phyloP scores from a whole-genome alignment of 2,797 vertebrate genomes.

The Tenualosa ilisha region DNA sequence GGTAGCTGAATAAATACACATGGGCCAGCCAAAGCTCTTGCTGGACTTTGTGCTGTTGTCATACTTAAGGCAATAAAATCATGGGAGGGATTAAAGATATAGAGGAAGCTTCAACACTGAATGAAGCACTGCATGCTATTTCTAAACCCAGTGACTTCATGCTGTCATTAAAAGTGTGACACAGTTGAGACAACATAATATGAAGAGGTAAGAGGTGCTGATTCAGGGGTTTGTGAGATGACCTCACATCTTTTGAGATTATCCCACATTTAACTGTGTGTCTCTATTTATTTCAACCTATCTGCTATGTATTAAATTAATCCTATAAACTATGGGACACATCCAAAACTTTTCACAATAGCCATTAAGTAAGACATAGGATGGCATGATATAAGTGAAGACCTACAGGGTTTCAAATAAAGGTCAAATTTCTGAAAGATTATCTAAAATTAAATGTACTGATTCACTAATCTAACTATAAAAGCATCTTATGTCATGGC shows the following conservation, averaged over 20 bases:
- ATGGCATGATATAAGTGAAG: no score
- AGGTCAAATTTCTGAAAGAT: no score
- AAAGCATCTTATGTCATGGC: no score
- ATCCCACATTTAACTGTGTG: no score
- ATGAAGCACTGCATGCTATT: background rate
- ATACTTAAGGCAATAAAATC: background rate
- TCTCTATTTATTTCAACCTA: no score
- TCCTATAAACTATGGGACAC: no score
- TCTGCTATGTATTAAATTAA: no score
- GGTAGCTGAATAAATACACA: background rate
- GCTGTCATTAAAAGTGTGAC: background rate
- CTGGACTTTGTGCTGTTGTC: background rate
- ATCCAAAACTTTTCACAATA: no score
- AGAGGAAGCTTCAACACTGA: background rate
- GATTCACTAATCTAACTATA: no score
- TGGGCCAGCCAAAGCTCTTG: background rate
- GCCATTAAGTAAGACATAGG: no score
- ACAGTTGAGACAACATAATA: background rate
- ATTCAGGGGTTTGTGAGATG: background rate
- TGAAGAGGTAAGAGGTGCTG: background rate
- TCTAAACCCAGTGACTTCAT: background rate
- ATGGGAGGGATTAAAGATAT: background rate
- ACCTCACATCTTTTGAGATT: background rate
- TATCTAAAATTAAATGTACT: no score
- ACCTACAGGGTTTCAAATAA: no score